Evolutionary conservation across 2,797 vertebrate genomes (phyloP), one percentile per base, ranked within the genome.

Genomic region (Silurus aristotelis): DNA sequence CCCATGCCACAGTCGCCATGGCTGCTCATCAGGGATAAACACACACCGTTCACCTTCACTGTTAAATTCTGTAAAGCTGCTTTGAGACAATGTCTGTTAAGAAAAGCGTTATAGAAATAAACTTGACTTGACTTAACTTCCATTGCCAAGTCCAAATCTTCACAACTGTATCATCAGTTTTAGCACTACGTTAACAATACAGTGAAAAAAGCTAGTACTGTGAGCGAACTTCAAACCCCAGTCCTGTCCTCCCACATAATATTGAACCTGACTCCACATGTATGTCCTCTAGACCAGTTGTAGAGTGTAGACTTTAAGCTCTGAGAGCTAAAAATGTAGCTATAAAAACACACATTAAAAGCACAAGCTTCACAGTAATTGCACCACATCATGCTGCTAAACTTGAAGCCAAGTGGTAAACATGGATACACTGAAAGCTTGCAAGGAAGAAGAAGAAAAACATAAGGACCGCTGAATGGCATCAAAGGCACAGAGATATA

Each of bases 401-500:
- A 80, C n/a, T 70, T 70, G 25, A 82, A 43, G 27, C 48, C n/a
- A 71, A 22, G 8, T 15, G 27, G 52, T 17, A 56, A n/a, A 61
- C 76, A 43, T 6, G 27, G 5, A 61, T 78, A 61, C 27, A 78
- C 2, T 0, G 6, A 60, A 5, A 43, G 31, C 31, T 9, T 79
- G 58, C 2, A 14, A 3, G 19, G 8, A 63, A 46, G 10, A 17
- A 76, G 55, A 52, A 7, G 27, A 10, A 14, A 76, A 6, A 25
- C 48, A 17, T 0, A 14, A 22, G 91, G 91, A 12, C 71, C 22
- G 15, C 6, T 13, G 25, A 17, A 75, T 17, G 48, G 48, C 48
- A 52, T 75, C 48, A 25, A 27, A 15, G 46, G 10, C 14, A 75
- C 48, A 17, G 6, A 56, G 6, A 56, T 56, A 9, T 27, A 55